Base-by-base conservation (phyloP, 2,888 invertebrate genomes). In the Scaptomyza tumidula region DNA sequence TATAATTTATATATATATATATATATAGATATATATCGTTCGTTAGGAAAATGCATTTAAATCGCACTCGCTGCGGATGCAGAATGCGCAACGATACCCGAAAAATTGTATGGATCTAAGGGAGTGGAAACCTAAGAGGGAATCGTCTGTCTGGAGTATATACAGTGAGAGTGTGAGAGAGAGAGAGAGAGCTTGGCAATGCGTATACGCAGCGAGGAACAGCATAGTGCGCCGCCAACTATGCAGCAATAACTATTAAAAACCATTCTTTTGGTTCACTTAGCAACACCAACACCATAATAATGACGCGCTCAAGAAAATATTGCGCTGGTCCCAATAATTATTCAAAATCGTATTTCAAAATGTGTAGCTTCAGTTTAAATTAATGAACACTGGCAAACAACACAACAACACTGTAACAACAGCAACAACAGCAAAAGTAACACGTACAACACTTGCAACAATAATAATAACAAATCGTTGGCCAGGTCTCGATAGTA, bases 1-100 rank as follows among this genome's bases (percentile, higher is more conserved):
- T 6, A 48, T 19, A 19, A 19, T 24, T 3, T 24, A 24, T 24
- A 24, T 24, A 24, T 24, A 37, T 46, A 27, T 16, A 29, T 45
- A 56, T 56, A 33, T 43, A 29, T 13, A 16, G 43, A 16, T 35
- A 35, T 82, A 86, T 89, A 73, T 63, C 55, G 68, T 60, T 6
- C 77, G 78, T 81, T 88, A 78, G 75, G 87, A 86, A 89, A 89
- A 89, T 85, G 85, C 85, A 86, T 89, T 89, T 90, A 89, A 82
- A 83, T 89, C 86, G 83, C 81, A 88, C 78, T 82, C 71, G 43
- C 11, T 64, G 65, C 48, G 14, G 14, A 48, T 16, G 74, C 78
- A 63, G 66, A 27, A 54, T 59, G 73, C 78, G 74, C 63, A 78
- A 60, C 53, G 48, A 10, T 24, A 37, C 14, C 35, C 52, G 58